Percentiles rank a stretch among this genome's conserved stretches.
These are phyloP conservation scores for Perdita meconis DNA, from an alignment of 2,888 invertebrate species.

Conservation along the genomic window DNA sequence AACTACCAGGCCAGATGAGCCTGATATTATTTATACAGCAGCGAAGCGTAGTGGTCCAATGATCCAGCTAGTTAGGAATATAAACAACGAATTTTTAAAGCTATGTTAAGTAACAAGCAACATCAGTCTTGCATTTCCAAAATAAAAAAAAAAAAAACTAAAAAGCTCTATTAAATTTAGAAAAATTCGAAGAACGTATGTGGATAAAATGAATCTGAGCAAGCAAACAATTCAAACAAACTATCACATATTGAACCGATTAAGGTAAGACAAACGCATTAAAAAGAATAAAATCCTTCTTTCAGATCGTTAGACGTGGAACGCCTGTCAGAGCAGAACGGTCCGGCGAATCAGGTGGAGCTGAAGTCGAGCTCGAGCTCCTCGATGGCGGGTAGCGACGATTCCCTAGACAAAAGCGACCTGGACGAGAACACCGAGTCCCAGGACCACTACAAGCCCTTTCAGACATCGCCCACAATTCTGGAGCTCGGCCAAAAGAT, in stretches of 20 bases:
- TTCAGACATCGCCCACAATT: conserved; percentile 78
- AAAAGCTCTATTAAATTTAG: too few species aligned
- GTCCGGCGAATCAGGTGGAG: conserved; percentile 76
- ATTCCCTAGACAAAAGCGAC: conserved; percentile 86
- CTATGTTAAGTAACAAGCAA: too few species aligned
- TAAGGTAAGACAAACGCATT: not conserved
- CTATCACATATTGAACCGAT: not conserved
- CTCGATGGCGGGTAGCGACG: conserved; percentile 86
- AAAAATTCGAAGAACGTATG: too few species aligned
- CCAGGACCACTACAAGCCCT: conserved; percentile 78
- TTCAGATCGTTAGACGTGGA: conserved; percentile 79
- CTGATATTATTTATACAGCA: too few species aligned
- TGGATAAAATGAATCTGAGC: too few species aligned
- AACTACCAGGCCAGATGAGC: too few species aligned
- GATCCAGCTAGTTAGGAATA: too few species aligned
- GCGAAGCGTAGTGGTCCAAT: too few species aligned
- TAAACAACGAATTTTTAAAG: too few species aligned
- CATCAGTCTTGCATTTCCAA: too few species aligned
- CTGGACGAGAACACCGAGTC: conserved; percentile 81
- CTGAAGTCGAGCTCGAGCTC: conserved; percentile 86
- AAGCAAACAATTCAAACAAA: not conserved
- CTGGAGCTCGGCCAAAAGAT: conserved; percentile 78
- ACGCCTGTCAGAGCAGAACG: conserved; percentile 77
- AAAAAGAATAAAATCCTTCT: not conserved
- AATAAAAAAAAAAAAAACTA: too few species aligned